Conservation (phyloP, 2,888 invertebrate genomes). For the Drymonia ruficornis region DNA sequence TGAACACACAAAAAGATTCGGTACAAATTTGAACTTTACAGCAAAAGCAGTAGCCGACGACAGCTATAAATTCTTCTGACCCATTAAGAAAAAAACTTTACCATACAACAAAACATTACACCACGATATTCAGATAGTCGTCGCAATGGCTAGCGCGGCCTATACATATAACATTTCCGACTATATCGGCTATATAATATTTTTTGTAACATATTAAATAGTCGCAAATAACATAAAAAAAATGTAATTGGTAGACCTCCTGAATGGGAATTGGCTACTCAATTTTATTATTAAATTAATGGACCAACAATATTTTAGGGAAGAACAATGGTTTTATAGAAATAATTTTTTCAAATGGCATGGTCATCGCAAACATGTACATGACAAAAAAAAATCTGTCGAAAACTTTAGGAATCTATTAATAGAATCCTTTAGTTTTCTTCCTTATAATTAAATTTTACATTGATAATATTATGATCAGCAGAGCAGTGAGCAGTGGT, state of each 20-base stretch:
- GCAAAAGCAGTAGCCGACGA: slow-evolving; percentile 34
- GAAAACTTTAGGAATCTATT: too few relatives aligned
- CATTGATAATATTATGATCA: too few relatives aligned
- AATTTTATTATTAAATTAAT: too few relatives aligned
- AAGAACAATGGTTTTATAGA: too few relatives aligned
- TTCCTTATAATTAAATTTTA: too few relatives aligned
- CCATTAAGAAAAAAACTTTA: slow-evolving; percentile 33
- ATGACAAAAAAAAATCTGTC: too few relatives aligned
- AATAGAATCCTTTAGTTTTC: too few relatives aligned
- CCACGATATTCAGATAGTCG: slow-evolving; percentile 7
- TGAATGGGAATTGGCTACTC: background rate
- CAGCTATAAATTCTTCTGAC: slow-evolving; percentile 33
- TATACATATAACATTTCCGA: background rate
- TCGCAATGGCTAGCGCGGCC: slow-evolving; percentile 7
- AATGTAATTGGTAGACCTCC: background rate
- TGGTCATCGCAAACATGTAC: too few relatives aligned
- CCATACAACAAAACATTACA: slow-evolving; percentile 7
- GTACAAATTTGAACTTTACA: slow-evolving; percentile 26
- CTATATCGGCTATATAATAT: background rate
- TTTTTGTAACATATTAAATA: background rate
- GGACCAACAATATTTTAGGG: too few relatives aligned
- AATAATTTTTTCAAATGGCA: too few relatives aligned
- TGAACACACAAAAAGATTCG: slow-evolving; percentile 21
- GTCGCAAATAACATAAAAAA: background rate
- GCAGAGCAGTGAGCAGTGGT: too few relatives aligned